Conservation (phyloP, 2,113 vertebrate genomes). For the Ochotona princeps region DNA sequence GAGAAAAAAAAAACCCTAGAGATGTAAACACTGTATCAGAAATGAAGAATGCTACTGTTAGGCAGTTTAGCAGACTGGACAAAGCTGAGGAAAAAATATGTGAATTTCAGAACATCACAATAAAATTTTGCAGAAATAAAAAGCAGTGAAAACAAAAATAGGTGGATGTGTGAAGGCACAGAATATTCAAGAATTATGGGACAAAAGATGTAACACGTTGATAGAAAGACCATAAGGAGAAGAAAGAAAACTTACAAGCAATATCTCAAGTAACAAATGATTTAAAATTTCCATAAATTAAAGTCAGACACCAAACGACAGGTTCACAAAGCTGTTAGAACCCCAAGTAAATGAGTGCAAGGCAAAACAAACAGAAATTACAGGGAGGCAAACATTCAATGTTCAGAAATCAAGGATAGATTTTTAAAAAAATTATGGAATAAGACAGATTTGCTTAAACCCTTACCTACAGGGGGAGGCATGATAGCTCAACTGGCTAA, state of each 20-base stretch:
- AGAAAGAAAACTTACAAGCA: not conserved
- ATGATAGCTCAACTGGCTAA: not conserved
- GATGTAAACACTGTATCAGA: not conserved
- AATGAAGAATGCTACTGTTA: not conserved
- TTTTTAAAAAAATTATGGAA: not conserved
- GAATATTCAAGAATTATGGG: not conserved
- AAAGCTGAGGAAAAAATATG: not conserved
- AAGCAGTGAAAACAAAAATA: not conserved
- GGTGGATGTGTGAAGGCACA: not conserved
- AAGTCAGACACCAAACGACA: not conserved
- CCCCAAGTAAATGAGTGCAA: not conserved
- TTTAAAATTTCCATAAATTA: not conserved
- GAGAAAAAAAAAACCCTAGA: not conserved
- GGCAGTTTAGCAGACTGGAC: not conserved
- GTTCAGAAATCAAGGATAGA: not conserved
- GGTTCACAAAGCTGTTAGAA: not conserved
- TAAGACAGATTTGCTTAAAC: too few species aligned
- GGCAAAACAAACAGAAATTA: not conserved
- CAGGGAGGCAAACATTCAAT: not conserved
- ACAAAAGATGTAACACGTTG: not conserved
- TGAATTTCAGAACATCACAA: not conserved
- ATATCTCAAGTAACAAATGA: conserved; percentile 14
- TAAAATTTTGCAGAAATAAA: not conserved
- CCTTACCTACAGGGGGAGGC: too few species aligned
- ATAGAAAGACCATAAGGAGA: not conserved